A percentile compares a stretch with the other conserved stretches of the same genome.
Evolutionary conservation across 2,797 vertebrate species (phyloP).

Genomic region (Mareca penelope): DNA sequence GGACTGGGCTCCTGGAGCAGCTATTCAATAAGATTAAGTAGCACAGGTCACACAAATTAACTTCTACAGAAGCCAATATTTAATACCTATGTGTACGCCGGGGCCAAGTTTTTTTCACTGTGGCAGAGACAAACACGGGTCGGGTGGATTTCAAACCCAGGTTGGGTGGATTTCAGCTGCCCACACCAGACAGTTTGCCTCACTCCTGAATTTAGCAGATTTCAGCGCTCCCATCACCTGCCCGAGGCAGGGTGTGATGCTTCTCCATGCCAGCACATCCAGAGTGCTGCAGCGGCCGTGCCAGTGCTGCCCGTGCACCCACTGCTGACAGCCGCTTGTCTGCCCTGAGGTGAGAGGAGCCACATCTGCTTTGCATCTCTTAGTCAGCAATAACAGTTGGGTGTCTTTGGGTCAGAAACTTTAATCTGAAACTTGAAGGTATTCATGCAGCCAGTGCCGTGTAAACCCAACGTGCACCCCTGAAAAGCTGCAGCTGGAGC

Average conservation of each 20-base stretch:
- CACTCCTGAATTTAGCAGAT: accelerated
- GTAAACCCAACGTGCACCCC: accelerated
- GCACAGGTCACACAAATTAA: slow-evolving; percentile 26
- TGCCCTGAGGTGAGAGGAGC: too few species aligned
- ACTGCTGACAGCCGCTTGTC: too few species aligned
- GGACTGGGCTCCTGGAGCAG: slow-evolving; percentile 3
- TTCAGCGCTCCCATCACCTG: neutral
- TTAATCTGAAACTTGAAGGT: accelerated
- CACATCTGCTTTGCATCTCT: too few species aligned
- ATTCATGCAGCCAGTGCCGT: accelerated
- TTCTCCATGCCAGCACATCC: neutral
- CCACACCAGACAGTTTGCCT: accelerated
- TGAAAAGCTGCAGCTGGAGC: accelerated
- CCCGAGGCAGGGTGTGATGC: too few species aligned
- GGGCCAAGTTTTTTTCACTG: neutral
- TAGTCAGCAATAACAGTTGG: too few species aligned
- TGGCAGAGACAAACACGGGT: neutral
- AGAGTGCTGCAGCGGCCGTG: too few species aligned
- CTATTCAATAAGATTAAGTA: slow-evolving; percentile 53
- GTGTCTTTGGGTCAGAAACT: neutral
- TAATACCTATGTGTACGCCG: accelerated
- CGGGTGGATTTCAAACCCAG: too few species aligned
- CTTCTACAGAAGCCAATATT: neutral
- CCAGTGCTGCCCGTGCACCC: too few species aligned
- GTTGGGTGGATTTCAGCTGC: too few species aligned